Percentiles rank a stretch among this genome's conserved stretches.
Conservation (phyloP, 2,113 vertebrate genomes). For the Pangasianodon hypophthalmus region DNA sequence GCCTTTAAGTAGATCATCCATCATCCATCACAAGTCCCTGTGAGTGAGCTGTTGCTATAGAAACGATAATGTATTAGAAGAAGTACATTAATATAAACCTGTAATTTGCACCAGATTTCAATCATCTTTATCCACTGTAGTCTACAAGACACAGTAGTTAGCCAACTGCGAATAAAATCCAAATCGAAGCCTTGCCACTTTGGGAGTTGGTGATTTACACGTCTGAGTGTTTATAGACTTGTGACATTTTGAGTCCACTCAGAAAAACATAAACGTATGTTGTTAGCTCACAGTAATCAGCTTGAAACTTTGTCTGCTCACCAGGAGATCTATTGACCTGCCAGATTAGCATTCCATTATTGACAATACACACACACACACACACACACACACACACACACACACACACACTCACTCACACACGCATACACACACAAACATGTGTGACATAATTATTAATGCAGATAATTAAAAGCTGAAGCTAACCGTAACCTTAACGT, state of each 20-base stretch:
- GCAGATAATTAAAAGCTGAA: background rate
- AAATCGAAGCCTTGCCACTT: background rate
- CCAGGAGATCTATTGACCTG: background rate
- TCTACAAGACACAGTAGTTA: background rate
- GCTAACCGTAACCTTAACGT: background rate
- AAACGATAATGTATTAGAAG: background rate
- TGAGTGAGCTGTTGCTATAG: background rate
- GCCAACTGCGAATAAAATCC: background rate
- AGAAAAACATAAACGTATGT: slow-evolving; percentile 1
- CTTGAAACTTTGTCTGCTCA: background rate
- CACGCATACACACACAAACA: background rate
- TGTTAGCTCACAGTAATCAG: slow-evolving; percentile 11
- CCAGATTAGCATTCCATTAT: slow-evolving; percentile 1
- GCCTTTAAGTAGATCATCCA: background rate
- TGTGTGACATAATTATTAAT: background rate
- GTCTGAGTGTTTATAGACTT: background rate
- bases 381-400: slow-evolving; percentile 5
- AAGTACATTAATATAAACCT: background rate
- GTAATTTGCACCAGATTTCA: background rate
- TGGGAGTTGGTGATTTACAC: background rate
- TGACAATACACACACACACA: slow-evolving; percentile 23
- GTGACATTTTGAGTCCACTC: background rate
- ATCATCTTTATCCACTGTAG: background rate
- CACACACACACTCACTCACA: background rate
- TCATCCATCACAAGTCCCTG: background rate